phyloP scores from a whole-genome alignment of 2,797 vertebrate genomes.

The Karalla daura region DNA sequence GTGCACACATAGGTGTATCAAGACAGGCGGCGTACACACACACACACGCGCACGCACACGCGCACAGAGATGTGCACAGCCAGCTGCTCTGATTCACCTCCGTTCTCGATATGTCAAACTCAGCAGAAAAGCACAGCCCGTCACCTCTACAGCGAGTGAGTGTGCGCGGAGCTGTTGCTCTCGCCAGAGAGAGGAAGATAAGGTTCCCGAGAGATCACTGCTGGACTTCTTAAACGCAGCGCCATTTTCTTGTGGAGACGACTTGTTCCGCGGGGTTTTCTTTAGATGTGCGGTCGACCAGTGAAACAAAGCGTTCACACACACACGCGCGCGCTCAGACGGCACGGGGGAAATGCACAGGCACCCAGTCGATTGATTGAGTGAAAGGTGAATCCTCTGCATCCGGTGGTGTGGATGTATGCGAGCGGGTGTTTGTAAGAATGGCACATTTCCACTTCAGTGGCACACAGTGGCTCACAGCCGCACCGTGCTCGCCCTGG shows the following conservation, averaged over 20 bases:
- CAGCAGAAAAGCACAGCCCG: slow-evolving; percentile 72
- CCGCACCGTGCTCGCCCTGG: neutral
- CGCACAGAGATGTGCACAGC: slow-evolving; percentile 32
- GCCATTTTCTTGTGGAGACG: slow-evolving; percentile 12
- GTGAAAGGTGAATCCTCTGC: slow-evolving; percentile 61
- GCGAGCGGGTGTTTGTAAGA: slow-evolving; percentile 57
- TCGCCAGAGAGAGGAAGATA: slow-evolving; percentile 34
- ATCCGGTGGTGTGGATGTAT: slow-evolving; percentile 29
- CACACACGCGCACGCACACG: slow-evolving; percentile 21
- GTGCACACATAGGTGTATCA: slow-evolving; percentile 8
- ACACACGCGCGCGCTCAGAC: slow-evolving; percentile 4
- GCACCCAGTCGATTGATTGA: slow-evolving; percentile 57
- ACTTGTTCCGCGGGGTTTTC: slow-evolving; percentile 15
- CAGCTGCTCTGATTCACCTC: slow-evolving; percentile 59
- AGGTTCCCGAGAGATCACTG: slow-evolving; percentile 17
- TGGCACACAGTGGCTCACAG: neutral
- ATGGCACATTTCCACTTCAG: slow-evolving; percentile 39
- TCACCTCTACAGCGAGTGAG: slow-evolving; percentile 56
- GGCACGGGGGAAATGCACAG: slow-evolving; percentile 34
- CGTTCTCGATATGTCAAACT: slow-evolving; percentile 69
- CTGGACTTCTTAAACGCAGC: slow-evolving; percentile 2
- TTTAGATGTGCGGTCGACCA: neutral
- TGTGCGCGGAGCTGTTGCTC: slow-evolving; percentile 16
- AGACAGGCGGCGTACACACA: neutral
- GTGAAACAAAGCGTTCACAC: slow-evolving; percentile 1